Base-by-base conservation (phyloP, 2,113 vertebrate species). In the Leptodactylus fuscus region DNA sequence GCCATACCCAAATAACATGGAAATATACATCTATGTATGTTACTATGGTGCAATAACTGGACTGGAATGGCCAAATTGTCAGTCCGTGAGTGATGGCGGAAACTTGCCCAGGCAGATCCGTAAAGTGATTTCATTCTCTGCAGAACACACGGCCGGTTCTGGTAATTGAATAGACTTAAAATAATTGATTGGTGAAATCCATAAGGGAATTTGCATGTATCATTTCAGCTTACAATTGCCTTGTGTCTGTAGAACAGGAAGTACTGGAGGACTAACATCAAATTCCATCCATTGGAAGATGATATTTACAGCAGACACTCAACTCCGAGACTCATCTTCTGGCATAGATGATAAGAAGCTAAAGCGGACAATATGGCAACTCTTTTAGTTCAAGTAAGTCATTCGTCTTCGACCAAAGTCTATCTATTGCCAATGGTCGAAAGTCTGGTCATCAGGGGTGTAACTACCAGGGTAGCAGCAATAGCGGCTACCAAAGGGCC, bases 181-280 rank as follows among this genome's bases (percentile, higher is more conserved):
- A 51, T 81, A 81, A 65, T 81, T 81, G 78, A 81, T 81, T 81
- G 78, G 58, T 48, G 38, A 27, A 32, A 67, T 81, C 51, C 78
- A 65, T 24, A 12, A 65, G 27, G 49, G 36, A 60, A 41, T 62
- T 60, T 81, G 78, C 38, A 81, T 81, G 78, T 65, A 36, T 36
- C 22, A 55, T 79, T 41, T 41, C 53, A 36, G 32, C 15, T 55
- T 60, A 34, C 53, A 24, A 58, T n/a, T 58, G 51, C 6, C 53
- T 9, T 10, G 32, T 78, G 49, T 78, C n/a, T 46, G 15, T 15
- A 58, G 27, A 78, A 78, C 49, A 78, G 76, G 76, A 79, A 78
- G 75, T 36, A 22, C 75, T 22, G 75, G 38, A 11, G 60, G 53
- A 55, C n/a, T 38, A 24, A 24, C 27, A 79, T 60, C 24, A 27